Base-by-base conservation (phyloP, 2,888 invertebrate species). In the Rhodophaea formosa region DNA sequence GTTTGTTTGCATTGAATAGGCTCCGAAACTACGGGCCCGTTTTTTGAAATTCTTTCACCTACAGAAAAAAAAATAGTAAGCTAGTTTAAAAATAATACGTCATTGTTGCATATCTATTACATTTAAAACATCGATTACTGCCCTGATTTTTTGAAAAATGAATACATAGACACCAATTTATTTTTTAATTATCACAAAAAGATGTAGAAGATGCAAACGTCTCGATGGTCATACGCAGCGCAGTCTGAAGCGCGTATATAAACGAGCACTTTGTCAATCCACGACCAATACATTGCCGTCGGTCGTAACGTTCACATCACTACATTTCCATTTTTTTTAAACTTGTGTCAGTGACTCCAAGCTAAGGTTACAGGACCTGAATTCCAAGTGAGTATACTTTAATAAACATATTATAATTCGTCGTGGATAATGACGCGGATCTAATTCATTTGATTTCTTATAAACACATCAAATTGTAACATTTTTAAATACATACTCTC, bases 261-360 rank as follows among this genome's bases (percentile, higher is more conserved):
- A 88, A 77, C 79, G 72, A 73, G 72, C 69, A 71, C 78, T 74
- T 80, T 84, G 84, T 84, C 85, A 82, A 70, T 72, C 79, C 70
- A 74, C 75, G 75, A 80, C 82, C 88, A 90, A 88, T 90, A 86
- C 85, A 84, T 86, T 80, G 85, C 84, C 79, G 82, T 74, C 85
- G 74, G 86, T 83, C 87, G 79, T 75, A 79, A 77, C 83, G 87
- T 73, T 75, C 85, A 80, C 84, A 87, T 82, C 77, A 70, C 69
- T 75, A 68, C 62, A 67, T 71, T 62, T 75, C 71, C 67, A 77
- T 72, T 80, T 76, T 72, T 80, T 76, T 78, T 68, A 67, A 66
- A 66, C 62, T 76, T 72, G 88, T 89, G 90, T 78, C 72, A 82
- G 89, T 89, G 88, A 63, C 67, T 73, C 69, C 65, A 66, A 66